Evolutionary conservation across 1,140 invertebrate species (phyloP), one percentile per base, ranked within the genome.

Genomic region (Drosophila sproati): DNA sequence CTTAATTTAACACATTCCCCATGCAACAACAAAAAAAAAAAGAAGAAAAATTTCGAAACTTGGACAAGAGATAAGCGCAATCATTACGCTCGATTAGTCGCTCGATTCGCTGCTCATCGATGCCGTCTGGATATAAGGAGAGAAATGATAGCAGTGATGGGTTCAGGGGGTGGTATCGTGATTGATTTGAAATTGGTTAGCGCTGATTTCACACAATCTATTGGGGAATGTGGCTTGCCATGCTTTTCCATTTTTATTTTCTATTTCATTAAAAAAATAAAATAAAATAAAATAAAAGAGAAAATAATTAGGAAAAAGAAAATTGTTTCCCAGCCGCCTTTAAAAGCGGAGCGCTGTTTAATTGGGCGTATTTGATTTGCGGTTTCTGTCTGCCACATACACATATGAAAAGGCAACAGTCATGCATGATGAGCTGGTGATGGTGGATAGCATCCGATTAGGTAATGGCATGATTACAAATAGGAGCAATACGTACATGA

Each of bases 181-280:
- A 89, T 89, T 89, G 85, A 89, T 90, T 89, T 75, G 81, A 89
- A 89, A 89, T 89, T 89, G 85, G 80, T 89, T 85, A 77, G 85
- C 85, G 85, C 74, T 89, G 85, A 88, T 88, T 88, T 88, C 80
- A 89, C 85, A 80, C 83, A 88, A 85, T 89, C 83, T 80, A 80
- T 80, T 76, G 52, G 45, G 41, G 52, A 70, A 71, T 62, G 68
- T 20, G 47, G 29, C 29, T 35, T n/a, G 8, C 12, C 3, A 0
- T 43, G 10, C 41, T 73, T 47, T 52, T 59, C 45, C 28, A 72
- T 52, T 64, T 66, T 82, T 79, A 82, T 68, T 87, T 79, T 73
- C 39, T 6, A 41, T 41, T 63, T 43, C 41, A 39, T 51, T 73
- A 48, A 28, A 28, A 52, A 64, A 87, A 80, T 77, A 51, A 73